These are phyloP conservation scores for Hippocampus comes DNA, from an alignment of 2,113 vertebrate genomes.

Conservation along the genomic window DNA sequence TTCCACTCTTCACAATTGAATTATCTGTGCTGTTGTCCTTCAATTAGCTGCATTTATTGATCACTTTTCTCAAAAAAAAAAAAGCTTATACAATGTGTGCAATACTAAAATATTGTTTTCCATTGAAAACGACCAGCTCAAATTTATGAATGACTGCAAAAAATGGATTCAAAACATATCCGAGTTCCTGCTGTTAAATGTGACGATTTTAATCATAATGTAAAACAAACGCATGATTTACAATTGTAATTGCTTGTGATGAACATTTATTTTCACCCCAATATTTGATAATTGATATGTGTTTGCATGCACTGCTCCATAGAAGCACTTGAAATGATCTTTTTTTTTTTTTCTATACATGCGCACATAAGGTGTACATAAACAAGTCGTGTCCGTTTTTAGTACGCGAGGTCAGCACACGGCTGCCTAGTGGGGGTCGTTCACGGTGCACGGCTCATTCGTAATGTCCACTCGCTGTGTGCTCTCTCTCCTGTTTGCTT, in stretches of 20 bases:
- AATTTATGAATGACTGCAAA: not conserved
- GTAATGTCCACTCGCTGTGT: conserved; percentile 35
- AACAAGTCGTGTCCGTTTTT: not conserved
- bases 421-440: conserved; percentile 20
- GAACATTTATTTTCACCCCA: not conserved
- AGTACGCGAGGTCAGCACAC: conserved; percentile 19
- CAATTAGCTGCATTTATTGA: not conserved
- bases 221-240: not conserved
- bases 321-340: not conserved
- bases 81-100: not conserved
- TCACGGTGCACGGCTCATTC: conserved; percentile 42
- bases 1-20: not conserved
- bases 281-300: no score
- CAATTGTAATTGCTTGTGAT: not conserved
- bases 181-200: not conserved
- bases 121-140: not conserved
- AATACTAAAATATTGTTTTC: not conserved
- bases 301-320: not conserved
- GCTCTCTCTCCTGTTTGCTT: conserved; percentile 60
- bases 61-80: not conserved
- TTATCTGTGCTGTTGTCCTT: not conserved
- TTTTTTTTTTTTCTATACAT: not conserved
- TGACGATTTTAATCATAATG: not conserved
- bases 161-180: not conserved
- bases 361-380: not conserved